These are phyloP conservation scores for Leucoraja ocellata DNA, from an alignment of 2,797 vertebrate species.

Conservation along the genomic window DNA sequence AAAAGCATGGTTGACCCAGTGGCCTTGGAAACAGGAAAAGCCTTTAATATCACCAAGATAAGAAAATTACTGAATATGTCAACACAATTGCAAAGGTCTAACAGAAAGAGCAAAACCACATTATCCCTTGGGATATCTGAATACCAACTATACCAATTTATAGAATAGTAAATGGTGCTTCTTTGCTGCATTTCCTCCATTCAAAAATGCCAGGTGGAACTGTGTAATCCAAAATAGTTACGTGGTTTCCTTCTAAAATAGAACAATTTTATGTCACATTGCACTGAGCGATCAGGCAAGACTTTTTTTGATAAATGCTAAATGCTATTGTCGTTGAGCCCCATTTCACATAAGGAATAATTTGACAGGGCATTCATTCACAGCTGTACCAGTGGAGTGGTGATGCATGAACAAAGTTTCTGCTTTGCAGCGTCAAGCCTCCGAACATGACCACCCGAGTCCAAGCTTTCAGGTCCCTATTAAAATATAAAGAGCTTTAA, in stretches of 20 bases:
- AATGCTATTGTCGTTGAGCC: not conserved
- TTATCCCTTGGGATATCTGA: not conserved
- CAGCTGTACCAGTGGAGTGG: not conserved
- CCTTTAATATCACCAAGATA: constrained; percentile 24
- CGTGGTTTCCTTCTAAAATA: not conserved
- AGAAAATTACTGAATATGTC: constrained; percentile 32
- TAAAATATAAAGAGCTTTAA: not conserved
- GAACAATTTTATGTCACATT: not conserved
- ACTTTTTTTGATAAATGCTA: not conserved
- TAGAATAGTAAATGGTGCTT: not conserved
- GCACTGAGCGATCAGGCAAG: not conserved
- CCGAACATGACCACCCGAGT: not conserved
- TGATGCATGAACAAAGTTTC: not conserved
- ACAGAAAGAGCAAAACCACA: not conserved
- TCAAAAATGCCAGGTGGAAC: not conserved
- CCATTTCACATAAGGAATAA: no score
- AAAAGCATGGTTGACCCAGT: not conserved
- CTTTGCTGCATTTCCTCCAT: not conserved
- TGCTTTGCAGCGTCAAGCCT: not conserved
- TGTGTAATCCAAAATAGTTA: not conserved
- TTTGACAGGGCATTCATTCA: not conserved
- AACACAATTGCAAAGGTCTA: not conserved
- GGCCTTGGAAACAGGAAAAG: constrained; percentile 31
- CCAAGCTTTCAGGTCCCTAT: no score
- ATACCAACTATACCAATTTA: not conserved